These are phyloP conservation scores for Acridotheres tristis DNA, from an alignment of 2,797 vertebrate genomes.

Conservation along the genomic window DNA sequence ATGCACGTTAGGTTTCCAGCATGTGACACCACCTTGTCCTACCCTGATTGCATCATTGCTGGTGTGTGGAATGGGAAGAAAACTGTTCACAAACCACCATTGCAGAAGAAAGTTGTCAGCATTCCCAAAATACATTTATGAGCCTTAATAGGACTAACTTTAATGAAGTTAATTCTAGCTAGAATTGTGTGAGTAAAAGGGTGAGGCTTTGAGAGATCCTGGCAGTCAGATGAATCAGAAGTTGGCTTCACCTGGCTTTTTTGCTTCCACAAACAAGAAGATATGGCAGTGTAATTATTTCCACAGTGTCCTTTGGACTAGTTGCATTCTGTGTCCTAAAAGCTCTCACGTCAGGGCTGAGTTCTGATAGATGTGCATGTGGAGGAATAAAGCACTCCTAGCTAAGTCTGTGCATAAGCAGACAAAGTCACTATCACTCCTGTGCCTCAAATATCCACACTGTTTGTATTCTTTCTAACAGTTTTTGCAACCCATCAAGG, in stretches of 20 bases:
- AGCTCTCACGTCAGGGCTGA: neutral
- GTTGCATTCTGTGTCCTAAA: neutral
- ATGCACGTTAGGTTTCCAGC: slow-evolving; percentile 11
- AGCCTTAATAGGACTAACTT: slow-evolving; percentile 18
- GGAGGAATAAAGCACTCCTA: neutral
- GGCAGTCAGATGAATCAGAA: slow-evolving; percentile 34
- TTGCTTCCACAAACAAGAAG: neutral
- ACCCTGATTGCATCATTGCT: slow-evolving; percentile 28
- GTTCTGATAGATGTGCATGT: neutral
- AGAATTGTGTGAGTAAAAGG: slow-evolving; percentile 57
- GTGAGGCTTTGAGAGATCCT: slow-evolving; percentile 32
- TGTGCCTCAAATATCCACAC: neutral
- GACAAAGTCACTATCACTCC: neutral
- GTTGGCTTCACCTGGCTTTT: neutral
- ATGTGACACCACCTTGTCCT: neutral
- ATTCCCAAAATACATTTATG: slow-evolving; percentile 38
- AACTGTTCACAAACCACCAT: neutral
- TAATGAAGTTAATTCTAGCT: slow-evolving; percentile 25
- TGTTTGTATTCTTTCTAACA: slow-evolving; percentile 19
- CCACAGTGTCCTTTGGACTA: neutral
- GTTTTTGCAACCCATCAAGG: neutral
- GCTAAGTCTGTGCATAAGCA: neutral
- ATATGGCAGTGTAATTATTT: neutral
- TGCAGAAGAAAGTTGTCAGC: slow-evolving; percentile 29
- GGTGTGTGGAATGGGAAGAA: neutral